Evolutionary conservation across 2,888 invertebrate species (phyloP), one percentile per base, ranked within the genome.

Genomic region (Thera obeliscata): DNA sequence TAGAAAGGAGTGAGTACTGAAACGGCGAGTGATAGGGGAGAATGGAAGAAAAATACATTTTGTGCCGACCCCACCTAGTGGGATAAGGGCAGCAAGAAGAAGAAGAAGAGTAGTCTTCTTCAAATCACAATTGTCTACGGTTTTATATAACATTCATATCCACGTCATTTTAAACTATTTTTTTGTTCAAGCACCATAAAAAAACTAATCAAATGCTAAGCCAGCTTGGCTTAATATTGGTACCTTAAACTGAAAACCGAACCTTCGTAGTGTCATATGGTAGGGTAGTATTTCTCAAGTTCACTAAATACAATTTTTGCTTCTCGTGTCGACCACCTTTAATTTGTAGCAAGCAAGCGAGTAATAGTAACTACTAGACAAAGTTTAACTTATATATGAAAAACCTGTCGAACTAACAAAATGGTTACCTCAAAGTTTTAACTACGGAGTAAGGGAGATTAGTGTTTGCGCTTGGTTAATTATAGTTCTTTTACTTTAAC

Each of bases 321-420:
- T 41, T 41, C 41, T 43, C 22, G 43, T 41, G 22, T 56, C 22
- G 22, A 43, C 56, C 9, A 5, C 8, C 2, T 22, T 55, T 48
- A 48, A 11, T 33, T 9, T 50, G 7, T 1, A 33, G 33, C 52
- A 52, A 52, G 52, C 22, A 9, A 33, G 22, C 33, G 2, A 52
- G 8, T 2, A 46, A 9, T 52, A 52, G 33, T 52, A 22, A 2
- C 2, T 50, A 33, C 41, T 48, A 61, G 11, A 50, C 35, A 46
- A 63, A 64, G 56, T 66, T 62, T 49, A 55, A 62, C 66, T 60
- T 63, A 43, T 55, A 56, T 67, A 56, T 64, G 64, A 61, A 60
- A 60, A 67, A 58, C 66, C 60, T 64, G 64, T 64, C 67, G 60
- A 67, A 67, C 58, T 59, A 64, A 54, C 56, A 56, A 67, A 63